phyloP scores from a whole-genome alignment of 2,797 vertebrate genomes.

The Amniataba percoides region DNA sequence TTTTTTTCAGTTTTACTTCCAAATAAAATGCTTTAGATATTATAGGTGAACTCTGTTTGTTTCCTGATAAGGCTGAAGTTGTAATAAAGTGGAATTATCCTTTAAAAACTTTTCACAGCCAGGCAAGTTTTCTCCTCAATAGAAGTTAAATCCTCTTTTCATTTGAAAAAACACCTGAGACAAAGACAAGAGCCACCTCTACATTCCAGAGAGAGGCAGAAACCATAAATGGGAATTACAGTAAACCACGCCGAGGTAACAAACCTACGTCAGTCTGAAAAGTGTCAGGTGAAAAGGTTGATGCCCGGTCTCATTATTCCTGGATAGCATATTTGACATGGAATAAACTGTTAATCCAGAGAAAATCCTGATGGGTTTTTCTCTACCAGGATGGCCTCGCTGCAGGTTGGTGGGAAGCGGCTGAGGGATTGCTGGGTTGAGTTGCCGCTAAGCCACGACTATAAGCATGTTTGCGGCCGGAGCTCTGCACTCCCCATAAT shows the following conservation, averaged over 20 bases:
- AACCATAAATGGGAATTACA: slow-evolving; percentile 57
- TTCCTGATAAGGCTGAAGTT: not conserved
- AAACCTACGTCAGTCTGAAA: slow-evolving; percentile 36
- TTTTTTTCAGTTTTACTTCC: no score
- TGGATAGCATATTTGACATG: slow-evolving; percentile 72
- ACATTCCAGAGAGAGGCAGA: slow-evolving; percentile 54
- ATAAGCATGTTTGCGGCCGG: slow-evolving; percentile 47
- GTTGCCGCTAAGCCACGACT: slow-evolving; percentile 61
- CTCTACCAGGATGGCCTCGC: slow-evolving; percentile 38
- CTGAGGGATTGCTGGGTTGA: slow-evolving; percentile 49
- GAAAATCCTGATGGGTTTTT: slow-evolving; percentile 71
- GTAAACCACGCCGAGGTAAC: slow-evolving; percentile 42
- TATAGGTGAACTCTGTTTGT: no score
- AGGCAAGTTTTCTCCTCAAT: slow-evolving; percentile 27
- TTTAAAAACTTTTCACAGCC: slow-evolving; percentile 8
- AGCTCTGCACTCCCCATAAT: slow-evolving; percentile 63
- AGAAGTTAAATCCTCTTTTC: slow-evolving; percentile 46
- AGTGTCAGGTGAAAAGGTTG: slow-evolving; percentile 61
- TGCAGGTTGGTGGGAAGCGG: slow-evolving; percentile 50
- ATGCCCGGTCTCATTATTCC: slow-evolving; percentile 66
- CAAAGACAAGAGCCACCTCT: not conserved
- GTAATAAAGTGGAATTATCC: not conserved
- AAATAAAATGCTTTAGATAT: no score
- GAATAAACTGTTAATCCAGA: slow-evolving; percentile 72
- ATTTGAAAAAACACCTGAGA: slow-evolving; percentile 33